A percentile compares a stretch with the other conserved stretches of the same genome.
Conservation (phyloP, 2,113 vertebrate genomes). For the Nothocercus nigrocapillus region DNA sequence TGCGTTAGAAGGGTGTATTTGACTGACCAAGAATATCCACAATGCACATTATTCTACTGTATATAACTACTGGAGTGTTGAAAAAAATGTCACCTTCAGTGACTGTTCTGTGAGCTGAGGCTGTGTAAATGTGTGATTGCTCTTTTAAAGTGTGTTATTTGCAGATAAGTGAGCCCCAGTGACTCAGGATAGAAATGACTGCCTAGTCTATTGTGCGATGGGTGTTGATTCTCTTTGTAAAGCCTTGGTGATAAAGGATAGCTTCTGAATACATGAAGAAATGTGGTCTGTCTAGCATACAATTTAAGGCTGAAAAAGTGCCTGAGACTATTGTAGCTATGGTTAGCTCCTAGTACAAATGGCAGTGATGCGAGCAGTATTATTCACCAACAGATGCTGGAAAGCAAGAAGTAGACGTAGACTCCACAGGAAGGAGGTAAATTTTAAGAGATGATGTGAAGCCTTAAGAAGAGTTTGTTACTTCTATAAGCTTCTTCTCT, state of each 20-base stretch:
- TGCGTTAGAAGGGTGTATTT: background rate
- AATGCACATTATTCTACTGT: background rate
- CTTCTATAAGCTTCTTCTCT: background rate
- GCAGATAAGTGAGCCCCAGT: background rate
- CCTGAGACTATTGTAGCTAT: background rate
- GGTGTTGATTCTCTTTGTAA: background rate
- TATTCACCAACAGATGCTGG: background rate
- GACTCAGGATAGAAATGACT: background rate
- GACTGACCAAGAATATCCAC: background rate
- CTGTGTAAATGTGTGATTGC: background rate
- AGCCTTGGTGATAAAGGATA: background rate
- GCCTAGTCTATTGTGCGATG: background rate
- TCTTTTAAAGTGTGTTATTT: background rate
- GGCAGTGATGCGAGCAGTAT: background rate
- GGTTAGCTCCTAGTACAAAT: background rate
- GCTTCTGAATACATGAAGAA: background rate
- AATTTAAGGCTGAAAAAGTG: background rate
- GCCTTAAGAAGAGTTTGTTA: background rate
- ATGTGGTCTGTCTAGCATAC: background rate
- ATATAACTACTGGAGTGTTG: background rate
- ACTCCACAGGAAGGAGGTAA: background rate
- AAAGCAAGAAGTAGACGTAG: background rate
- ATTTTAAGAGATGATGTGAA: background rate
- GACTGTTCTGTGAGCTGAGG: background rate
- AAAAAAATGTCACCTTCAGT: background rate